Conservation (phyloP, 2,113 vertebrate genomes). For the Eidolon helvum region DNA sequence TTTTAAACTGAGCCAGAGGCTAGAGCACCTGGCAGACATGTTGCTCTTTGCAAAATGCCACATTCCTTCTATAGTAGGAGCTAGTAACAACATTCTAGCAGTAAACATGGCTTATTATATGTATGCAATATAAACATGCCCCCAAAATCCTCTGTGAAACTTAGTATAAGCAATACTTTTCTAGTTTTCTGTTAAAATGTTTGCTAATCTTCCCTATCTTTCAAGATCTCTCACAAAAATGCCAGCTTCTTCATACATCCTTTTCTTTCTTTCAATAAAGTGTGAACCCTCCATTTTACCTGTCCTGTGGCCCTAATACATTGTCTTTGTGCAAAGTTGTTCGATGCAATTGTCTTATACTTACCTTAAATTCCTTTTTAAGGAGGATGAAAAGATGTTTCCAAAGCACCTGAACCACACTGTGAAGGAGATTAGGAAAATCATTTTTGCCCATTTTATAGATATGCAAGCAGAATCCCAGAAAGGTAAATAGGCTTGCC, state of each 20-base stretch:
- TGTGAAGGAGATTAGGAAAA: neutral
- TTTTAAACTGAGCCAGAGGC: neutral
- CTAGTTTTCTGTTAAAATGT: neutral
- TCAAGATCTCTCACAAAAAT: neutral
- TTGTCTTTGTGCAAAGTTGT: neutral
- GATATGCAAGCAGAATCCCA: neutral
- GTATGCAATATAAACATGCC: neutral
- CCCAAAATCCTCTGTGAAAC: neutral
- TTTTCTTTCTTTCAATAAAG: neutral
- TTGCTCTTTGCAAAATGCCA: conserved; percentile 25
- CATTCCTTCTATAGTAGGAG: neutral
- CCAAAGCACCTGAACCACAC: neutral
- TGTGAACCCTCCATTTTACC: neutral
- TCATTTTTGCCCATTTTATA: neutral
- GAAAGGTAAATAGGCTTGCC: neutral
- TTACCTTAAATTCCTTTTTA: conserved; percentile 45
- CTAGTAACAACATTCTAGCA: neutral
- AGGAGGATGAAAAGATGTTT: conserved; percentile 31
- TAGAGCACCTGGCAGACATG: conserved; percentile 1
- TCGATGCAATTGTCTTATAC: neutral
- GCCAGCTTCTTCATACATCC: neutral
- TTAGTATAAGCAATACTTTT: neutral
- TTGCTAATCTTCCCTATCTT: neutral
- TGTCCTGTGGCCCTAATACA: neutral
- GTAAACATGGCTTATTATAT: neutral